Conservation (phyloP, 2,888 invertebrate genomes). For the Balanococcus diminutus region DNA sequence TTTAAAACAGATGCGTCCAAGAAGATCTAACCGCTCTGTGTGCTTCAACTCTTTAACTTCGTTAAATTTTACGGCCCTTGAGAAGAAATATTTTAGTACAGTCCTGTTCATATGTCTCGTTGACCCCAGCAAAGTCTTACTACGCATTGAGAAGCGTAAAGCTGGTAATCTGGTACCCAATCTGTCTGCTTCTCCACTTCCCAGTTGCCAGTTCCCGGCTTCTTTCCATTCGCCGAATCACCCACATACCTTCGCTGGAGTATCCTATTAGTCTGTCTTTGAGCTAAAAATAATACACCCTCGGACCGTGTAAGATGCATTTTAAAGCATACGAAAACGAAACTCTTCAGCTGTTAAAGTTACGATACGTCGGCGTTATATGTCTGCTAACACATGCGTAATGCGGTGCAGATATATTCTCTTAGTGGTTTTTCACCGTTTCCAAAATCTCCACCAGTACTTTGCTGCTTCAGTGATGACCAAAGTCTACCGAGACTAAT, state of each 20-base stretch:
- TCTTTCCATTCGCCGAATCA: constrained; percentile 46
- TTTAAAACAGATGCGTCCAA: constrained; percentile 52
- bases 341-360: constrained; percentile 48
- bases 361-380: not conserved
- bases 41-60: constrained; percentile 43
- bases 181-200: constrained; percentile 18
- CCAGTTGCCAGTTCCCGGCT: not conserved
- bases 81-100: constrained; percentile 39
- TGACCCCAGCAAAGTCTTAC: constrained; percentile 15
- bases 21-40: constrained; percentile 30
- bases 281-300: constrained; percentile 51
- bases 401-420: not conserved
- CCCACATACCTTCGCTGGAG: constrained; percentile 43
- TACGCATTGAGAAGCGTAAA: not conserved
- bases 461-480: not conserved
- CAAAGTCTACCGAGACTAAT: constrained; percentile 5
- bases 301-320: constrained; percentile 27
- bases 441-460: not conserved
- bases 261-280: constrained; percentile 37
- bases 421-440: not conserved
- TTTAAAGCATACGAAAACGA: not conserved
- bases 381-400: constrained; percentile 35
- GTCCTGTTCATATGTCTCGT: constrained; percentile 6
- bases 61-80: constrained; percentile 17
- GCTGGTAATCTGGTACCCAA: constrained; percentile 47